Evolutionary conservation across 23 tunicate species (phyloP).

Genomic region (Trididemnum clinides): DNA sequence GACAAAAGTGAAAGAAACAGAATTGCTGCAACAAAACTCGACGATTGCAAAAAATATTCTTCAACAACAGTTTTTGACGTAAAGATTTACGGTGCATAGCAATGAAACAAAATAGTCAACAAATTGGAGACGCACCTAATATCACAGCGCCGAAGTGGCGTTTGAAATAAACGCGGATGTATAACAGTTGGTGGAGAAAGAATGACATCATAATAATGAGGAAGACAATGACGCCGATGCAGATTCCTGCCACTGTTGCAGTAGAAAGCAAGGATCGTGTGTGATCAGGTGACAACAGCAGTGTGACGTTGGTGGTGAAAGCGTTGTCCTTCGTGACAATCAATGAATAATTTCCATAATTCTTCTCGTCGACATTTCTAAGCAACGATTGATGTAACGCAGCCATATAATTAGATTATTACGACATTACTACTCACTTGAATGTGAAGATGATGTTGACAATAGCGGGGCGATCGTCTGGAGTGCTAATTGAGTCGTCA

Average conservation of each 20-base stretch:
- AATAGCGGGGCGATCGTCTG: neutral
- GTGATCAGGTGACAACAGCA: neutral
- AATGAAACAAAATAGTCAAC: too few relatives aligned
- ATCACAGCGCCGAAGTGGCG: neutral
- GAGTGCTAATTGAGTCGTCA: too few relatives aligned
- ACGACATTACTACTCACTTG: neutral
- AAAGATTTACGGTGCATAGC: too few relatives aligned
- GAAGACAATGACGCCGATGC: neutral
- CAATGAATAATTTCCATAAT: neutral
- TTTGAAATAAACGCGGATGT: slow-evolving; percentile 1
- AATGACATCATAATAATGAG: neutral
- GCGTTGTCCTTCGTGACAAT: neutral
- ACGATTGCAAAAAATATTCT: too few relatives aligned
- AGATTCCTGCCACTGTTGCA: neutral
- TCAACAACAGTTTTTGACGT: too few relatives aligned
- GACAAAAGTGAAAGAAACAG: too few relatives aligned
- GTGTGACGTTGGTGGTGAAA: neutral
- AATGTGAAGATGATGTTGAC: neutral
- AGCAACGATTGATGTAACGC: too few relatives aligned
- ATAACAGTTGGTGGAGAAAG: neutral
- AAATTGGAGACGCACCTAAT: neutral
- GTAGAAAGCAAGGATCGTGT: neutral
- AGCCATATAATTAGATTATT: too few relatives aligned
- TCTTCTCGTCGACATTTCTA: neutral
- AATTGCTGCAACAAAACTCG: too few relatives aligned